Evolutionary conservation across 2,888 invertebrate species (phyloP).

Genomic region (Leptopilina syphax): DNA sequence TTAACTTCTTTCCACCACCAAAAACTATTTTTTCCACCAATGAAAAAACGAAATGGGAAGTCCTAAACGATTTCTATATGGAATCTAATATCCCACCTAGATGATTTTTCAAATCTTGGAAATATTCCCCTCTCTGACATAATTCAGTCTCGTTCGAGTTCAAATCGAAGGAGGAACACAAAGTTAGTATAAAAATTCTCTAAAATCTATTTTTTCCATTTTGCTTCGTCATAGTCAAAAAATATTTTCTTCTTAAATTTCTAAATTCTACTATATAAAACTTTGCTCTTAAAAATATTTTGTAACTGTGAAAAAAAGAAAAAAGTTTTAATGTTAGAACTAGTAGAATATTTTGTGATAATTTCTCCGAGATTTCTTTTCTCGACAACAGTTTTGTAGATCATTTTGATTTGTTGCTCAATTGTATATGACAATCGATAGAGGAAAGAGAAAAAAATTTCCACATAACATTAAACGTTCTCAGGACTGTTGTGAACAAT

Average conservation of each 20-base stretch:
- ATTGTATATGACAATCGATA: background rate
- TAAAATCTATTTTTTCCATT: too few relatives aligned
- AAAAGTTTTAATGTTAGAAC: too few relatives aligned
- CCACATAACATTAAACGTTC: background rate
- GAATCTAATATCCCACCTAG: constrained; percentile 49
- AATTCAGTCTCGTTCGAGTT: constrained; percentile 44
- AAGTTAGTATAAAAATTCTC: too few relatives aligned
- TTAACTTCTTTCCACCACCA: constrained; percentile 16
- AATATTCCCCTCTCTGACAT: constrained; percentile 28
- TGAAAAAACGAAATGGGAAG: constrained; percentile 23
- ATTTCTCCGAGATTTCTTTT: too few relatives aligned
- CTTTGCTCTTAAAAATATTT: too few relatives aligned
- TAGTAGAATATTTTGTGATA: too few relatives aligned
- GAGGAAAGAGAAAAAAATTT: background rate
- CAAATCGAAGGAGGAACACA: background rate
- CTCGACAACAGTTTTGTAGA: too few relatives aligned
- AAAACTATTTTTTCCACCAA: constrained; percentile 19
- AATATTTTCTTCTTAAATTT: too few relatives aligned
- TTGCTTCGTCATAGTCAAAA: too few relatives aligned
- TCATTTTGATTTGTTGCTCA: too few relatives aligned
- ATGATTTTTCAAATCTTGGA: constrained; percentile 52
- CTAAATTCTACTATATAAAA: too few relatives aligned
- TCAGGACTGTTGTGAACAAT: constrained; percentile 1
- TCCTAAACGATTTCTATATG: constrained; percentile 14
- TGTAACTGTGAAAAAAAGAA: too few relatives aligned